Evolutionary conservation across 30 jellyfish, hydroid and myxozoan species (phyloP), one percentile per base, ranked within the genome.

Genomic region (Turritopsis rubra): DNA sequence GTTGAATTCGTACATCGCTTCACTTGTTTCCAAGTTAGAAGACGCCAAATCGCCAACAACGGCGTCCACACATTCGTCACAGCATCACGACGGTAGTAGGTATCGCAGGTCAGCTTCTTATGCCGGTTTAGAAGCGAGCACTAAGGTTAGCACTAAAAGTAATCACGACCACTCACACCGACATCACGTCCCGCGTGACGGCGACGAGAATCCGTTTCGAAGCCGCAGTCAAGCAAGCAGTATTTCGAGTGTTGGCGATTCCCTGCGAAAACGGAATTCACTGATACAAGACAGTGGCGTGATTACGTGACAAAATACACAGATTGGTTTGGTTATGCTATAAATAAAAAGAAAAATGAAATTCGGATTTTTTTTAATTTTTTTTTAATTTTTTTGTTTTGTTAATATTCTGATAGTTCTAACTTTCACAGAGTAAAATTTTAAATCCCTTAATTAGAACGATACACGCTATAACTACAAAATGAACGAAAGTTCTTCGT

Each of bases 1-100:
- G 1, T 82, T 90, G 86, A 91, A 90, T 52, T 90, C 97, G 1
- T 85, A 90, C 53, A 90, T 90, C 20, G 66, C 82, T 18, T 53
- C 88, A 81, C 73, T 90, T 52, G 81, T 66, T 65, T 21, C 91
- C 26, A 90, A 90, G 70, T 22, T 85, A 24, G 97, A 90, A 71
- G 91, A 84, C 18, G 28, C 74, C 52, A 88, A 86, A 28, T 25
- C 53, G 30, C 60, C 84, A 29, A 65, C 7, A 25, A n/a, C 23
- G 21, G 8, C 79, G 29, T 1, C 78, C 25, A 9, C 20, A 19
- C 70, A 65, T 25, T 26, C 52, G 21, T 25, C 28, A 16, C 30
- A 24, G 18, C 79, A 28, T 17, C 16, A 65, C 20, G 23, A 26
- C 52, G 87, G 82, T 20, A 53, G 21, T 25, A 53, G 26, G 29